Evolutionary conservation across 2,797 vertebrate species (phyloP).

Genomic region (Morus bassanus): DNA sequence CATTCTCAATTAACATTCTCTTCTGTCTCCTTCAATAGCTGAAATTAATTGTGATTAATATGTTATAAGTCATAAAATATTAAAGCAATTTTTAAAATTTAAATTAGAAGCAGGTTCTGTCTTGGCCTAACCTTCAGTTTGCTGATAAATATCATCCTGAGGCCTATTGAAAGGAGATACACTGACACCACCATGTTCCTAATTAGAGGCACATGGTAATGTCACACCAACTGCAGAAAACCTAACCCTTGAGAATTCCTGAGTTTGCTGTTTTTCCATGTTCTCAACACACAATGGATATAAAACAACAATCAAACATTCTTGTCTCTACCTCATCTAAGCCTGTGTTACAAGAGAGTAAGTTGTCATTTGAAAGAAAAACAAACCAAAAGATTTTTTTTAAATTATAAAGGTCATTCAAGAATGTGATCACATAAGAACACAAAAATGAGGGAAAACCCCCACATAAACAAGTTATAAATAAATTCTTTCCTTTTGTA

Average conservation of each 20-base stretch:
- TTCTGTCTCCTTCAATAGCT: constrained; percentile 59
- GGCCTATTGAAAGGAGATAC: constrained; percentile 68
- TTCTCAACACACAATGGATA: constrained; percentile 46
- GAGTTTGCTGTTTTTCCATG: constrained; percentile 21
- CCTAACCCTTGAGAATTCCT: constrained; percentile 41
- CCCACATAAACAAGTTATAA: background rate
- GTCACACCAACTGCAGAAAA: constrained; percentile 58
- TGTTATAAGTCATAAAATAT: constrained; percentile 68
- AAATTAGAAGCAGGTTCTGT: constrained; percentile 73
- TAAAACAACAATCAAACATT: constrained; percentile 59
- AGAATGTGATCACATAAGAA: background rate
- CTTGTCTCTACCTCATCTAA: constrained; percentile 35
- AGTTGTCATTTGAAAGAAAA: constrained; percentile 25
- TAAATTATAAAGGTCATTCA: background rate
- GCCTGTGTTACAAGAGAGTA: background rate
- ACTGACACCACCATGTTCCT: constrained; percentile 60
- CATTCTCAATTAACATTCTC: constrained; percentile 50
- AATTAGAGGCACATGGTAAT: constrained; percentile 64
- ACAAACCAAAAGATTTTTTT: constrained; percentile 8
- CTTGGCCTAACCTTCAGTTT: constrained; percentile 43
- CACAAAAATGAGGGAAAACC: background rate
- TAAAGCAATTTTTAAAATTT: constrained; percentile 63
- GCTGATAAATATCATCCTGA: constrained; percentile 70
- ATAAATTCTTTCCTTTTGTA: background rate
- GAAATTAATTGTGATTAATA: constrained; percentile 70